Base-by-base conservation (phyloP, 2,888 invertebrate species). In the Agriopis marginaria region DNA sequence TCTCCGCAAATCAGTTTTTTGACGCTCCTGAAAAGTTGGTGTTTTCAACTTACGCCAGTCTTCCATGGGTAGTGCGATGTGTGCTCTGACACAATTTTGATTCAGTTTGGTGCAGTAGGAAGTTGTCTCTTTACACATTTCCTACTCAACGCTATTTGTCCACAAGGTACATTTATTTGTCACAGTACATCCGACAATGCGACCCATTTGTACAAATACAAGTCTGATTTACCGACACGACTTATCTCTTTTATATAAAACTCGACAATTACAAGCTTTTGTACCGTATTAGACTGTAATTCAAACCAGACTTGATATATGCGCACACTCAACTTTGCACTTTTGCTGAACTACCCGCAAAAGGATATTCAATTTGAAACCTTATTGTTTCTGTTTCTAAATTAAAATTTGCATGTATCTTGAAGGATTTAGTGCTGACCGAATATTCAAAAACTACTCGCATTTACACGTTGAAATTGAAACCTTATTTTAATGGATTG, bases 211-310 rank as follows among this genome's bases (percentile, higher is more conserved):
- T 86, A 86, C 82, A 83, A 82, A 81, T 81, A 77, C 81, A 72
- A 78, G 68, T 84, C 84, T 89, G 89, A 90, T 89, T 89, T 89
- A 90, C 84, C 79, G 83, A 72, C 81, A 71, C 79, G 82, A 83
- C 82, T 82, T 83, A 79, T 58, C 58, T 58, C 58, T 45, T 56
- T 45, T 58, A 23, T 82, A 84, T 87, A 88, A 89, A 90, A 89
- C 84, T 90, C 89, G 84, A 88, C 89, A 87, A 91, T 91, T 91
- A 91, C 89, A 88, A 81, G 89, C 85, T 80, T 83, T 83, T 82
- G 84, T 85, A 79, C 86, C 79, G 86, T 84, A 89, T 89, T 89
- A 89, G 86, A 88, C 86, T 86, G 86, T 86, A 87, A 86, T 86
- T 82, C 80, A 77, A 75, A 79, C 77, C 78, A 77, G 75, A 79